These are phyloP conservation scores for Tachina fera DNA, from an alignment of 2,888 invertebrate species.

Conservation along the genomic window DNA sequence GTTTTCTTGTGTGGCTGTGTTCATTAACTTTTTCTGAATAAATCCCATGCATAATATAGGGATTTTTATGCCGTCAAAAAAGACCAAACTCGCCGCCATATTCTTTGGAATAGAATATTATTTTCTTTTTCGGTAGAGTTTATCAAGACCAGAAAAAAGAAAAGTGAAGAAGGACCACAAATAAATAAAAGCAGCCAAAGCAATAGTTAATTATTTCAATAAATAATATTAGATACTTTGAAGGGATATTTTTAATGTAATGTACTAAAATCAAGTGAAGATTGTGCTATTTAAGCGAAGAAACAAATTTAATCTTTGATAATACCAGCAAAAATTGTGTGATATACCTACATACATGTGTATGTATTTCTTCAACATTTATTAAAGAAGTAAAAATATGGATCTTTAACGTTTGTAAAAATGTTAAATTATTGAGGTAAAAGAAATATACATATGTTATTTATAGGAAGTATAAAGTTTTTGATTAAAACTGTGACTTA, in stretches of 20 bases:
- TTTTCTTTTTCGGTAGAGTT: slow-evolving; percentile 66
- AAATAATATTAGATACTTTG: slow-evolving; percentile 36
- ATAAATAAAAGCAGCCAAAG: slow-evolving; percentile 44
- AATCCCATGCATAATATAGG: slow-evolving; percentile 67
- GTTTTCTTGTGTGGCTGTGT: slow-evolving; percentile 47
- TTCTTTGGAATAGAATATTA: slow-evolving; percentile 73
- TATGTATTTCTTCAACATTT: slow-evolving; percentile 30
- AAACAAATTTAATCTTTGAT: slow-evolving; percentile 40
- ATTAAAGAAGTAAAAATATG: slow-evolving; percentile 56
- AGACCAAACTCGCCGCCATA: slow-evolving; percentile 74
- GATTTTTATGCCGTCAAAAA: slow-evolving; percentile 67
- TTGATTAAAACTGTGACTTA: not conserved
- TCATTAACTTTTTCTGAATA: slow-evolving; percentile 38
- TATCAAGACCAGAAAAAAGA: slow-evolving; percentile 47
- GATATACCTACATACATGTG: not conserved
- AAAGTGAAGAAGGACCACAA: slow-evolving; percentile 31
- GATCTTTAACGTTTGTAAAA: slow-evolving; percentile 52
- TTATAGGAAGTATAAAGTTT: slow-evolving; percentile 5
- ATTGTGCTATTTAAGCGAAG: slow-evolving; percentile 19
- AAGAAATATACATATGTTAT: not conserved
- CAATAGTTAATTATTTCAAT: slow-evolving; percentile 26
- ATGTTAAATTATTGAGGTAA: slow-evolving; percentile 60
- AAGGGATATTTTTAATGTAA: not conserved
- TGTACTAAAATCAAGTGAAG: slow-evolving; percentile 5
- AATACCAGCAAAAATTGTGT: slow-evolving; percentile 51